phyloP scores from a whole-genome alignment of 2,888 invertebrate genomes.

The Acronicta psi region DNA sequence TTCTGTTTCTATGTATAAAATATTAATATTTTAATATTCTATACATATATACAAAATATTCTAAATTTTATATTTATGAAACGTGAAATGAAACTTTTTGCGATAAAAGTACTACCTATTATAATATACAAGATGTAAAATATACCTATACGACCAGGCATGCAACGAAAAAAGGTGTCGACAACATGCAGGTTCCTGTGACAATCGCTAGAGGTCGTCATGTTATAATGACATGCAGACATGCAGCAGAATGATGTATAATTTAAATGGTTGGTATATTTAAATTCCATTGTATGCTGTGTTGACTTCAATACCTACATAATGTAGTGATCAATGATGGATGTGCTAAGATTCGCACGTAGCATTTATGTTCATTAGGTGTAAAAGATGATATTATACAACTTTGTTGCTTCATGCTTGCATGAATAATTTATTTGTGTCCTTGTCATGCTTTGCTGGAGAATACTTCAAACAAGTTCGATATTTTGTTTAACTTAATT shows the following conservation, averaged over 20 bases:
- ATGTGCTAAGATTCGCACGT: slow-evolving; percentile 7
- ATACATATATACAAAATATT: no score
- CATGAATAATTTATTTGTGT: background rate
- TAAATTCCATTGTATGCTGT: slow-evolving; percentile 3
- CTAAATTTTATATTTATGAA: no score
- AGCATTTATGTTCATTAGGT: slow-evolving; percentile 2
- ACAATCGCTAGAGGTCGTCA: slow-evolving; percentile 32
- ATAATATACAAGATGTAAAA: slow-evolving; percentile 70
- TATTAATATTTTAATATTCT: no score
- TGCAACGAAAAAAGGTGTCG: slow-evolving; percentile 61
- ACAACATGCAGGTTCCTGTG: slow-evolving; percentile 45
- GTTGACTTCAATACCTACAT: slow-evolving; percentile 5
- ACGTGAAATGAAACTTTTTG: slow-evolving; percentile 30
- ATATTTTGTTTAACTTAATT: no score
- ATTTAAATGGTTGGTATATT: background rate
- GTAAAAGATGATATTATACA: slow-evolving; percentile 7
- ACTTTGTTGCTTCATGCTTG: background rate
- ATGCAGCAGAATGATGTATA: slow-evolving; percentile 8
- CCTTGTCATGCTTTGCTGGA: background rate
- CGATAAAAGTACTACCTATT: slow-evolving; percentile 37
- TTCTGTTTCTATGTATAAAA: no score
- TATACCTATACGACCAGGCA: no score
- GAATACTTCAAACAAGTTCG: no score
- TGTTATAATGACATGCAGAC: slow-evolving; percentile 19
- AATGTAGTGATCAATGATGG: slow-evolving; percentile 16